Evolutionary conservation across 2,888 invertebrate species (phyloP).

Genomic region (Epicampocera succincta): DNA sequence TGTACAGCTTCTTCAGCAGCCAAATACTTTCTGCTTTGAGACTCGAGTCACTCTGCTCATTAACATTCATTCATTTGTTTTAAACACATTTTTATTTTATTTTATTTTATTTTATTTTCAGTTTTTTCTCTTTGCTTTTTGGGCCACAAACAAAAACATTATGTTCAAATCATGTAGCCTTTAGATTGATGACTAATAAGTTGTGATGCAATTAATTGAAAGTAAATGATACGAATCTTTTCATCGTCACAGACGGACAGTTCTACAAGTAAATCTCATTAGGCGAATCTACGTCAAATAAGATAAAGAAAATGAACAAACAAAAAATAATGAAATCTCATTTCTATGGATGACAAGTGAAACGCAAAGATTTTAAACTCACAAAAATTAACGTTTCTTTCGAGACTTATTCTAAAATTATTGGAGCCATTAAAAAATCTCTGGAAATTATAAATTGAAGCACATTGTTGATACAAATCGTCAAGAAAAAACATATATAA

Average conservation of each 20-base stretch:
- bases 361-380: conserved; percentile 12
- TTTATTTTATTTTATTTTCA: conserved; percentile 6
- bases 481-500: too few species aligned
- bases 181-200: conserved; percentile 81
- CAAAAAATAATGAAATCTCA: not conserved
- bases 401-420: not conserved
- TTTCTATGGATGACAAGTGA: conserved; percentile 25
- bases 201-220: conserved; percentile 79
- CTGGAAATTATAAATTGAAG: not conserved
- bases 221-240: conserved; percentile 79
- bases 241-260: conserved; percentile 76
- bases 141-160: conserved; percentile 47
- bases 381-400: not conserved
- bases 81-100: conserved; percentile 39
- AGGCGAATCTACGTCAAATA: conserved; percentile 72
- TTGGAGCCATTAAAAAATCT: not conserved
- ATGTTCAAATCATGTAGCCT: conserved; percentile 75
- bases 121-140: conserved; percentile 10
- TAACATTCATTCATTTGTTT: conserved; percentile 33
- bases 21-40: conserved; percentile 18
- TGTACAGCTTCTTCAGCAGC: conserved; percentile 70
- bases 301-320: conserved; percentile 61
- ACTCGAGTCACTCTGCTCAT: not conserved
- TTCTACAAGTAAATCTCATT: conserved; percentile 81
- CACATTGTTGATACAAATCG: not conserved